These are phyloP conservation scores for Oedothorax gibbosus DNA, from an alignment of 1,140 invertebrate genomes.

Conservation along the genomic window DNA sequence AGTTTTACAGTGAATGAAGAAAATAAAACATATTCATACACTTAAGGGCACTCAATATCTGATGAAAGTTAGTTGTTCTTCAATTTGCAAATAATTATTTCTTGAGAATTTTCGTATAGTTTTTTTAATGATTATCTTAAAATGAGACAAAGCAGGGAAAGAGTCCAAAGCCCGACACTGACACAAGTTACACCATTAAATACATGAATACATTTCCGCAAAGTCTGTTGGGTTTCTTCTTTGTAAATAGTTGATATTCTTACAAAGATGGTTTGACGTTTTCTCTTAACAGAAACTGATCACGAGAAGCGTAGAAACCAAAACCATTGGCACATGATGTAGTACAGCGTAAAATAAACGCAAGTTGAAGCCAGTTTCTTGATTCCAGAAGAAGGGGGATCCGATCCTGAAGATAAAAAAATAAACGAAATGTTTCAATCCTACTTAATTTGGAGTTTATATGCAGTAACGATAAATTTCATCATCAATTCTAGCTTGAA, in stretches of 20 bases:
- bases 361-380: neutral
- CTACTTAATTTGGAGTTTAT: too few relatives aligned
- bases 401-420: slow-evolving; percentile 9
- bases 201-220: slow-evolving; percentile 22
- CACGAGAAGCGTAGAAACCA: slow-evolving; percentile 12
- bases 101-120: slow-evolving; percentile 12
- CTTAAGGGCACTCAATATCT: too few relatives aligned
- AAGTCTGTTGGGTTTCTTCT: neutral
- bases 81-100: neutral
- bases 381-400: neutral
- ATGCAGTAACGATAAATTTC: too few relatives aligned
- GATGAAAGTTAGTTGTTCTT: neutral
- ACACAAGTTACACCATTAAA: slow-evolving; percentile 15
- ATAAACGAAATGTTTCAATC: neutral
- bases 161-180: slow-evolving; percentile 14
- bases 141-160: slow-evolving; percentile 45
- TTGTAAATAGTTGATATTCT: too few relatives aligned
- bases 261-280: too few relatives aligned
- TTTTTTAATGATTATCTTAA: slow-evolving; percentile 43
- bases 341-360: slow-evolving; percentile 16
- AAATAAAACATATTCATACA: too few relatives aligned
- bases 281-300: neutral
- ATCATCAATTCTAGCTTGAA: too few relatives aligned
- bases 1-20: too few relatives aligned
- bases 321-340: slow-evolving; percentile 45